Conservation (phyloP, 2,113 vertebrate species). For the Pangasianodon hypophthalmus region DNA sequence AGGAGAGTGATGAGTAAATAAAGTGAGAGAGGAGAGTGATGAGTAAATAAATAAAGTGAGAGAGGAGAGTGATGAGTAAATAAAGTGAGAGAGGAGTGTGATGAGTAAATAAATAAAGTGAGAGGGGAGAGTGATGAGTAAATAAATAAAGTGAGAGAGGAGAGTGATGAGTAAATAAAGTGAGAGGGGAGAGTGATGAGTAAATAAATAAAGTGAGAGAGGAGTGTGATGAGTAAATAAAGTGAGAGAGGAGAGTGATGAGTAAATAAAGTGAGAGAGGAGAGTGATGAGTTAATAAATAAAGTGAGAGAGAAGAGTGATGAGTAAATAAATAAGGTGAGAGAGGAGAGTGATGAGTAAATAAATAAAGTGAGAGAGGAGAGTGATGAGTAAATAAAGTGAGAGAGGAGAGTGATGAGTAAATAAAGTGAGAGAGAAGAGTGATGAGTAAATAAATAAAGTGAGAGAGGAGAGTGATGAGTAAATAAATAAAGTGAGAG, state of each 20-base stretch:
- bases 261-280: background rate
- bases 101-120: too few relatives aligned
- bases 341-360: background rate
- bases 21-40: background rate
- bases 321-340: background rate
- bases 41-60: background rate
- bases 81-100: too few relatives aligned
- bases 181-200: background rate
- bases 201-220: background rate
- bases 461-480: background rate
- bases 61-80: background rate
- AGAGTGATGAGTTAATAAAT: background rate
- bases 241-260: background rate
- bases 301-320: background rate
- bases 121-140: too few relatives aligned
- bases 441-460: too few relatives aligned
- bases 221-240: background rate
- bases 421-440: too few relatives aligned
- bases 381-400: background rate
- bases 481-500: background rate
- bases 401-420: too few relatives aligned
- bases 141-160: too few relatives aligned
- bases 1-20: too few relatives aligned
- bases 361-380: too few relatives aligned
- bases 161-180: background rate